A percentile compares a stretch with the other conserved stretches of the same genome.
Conservation (phyloP, 2,888 invertebrate species). For the Calephelis perditalis region DNA sequence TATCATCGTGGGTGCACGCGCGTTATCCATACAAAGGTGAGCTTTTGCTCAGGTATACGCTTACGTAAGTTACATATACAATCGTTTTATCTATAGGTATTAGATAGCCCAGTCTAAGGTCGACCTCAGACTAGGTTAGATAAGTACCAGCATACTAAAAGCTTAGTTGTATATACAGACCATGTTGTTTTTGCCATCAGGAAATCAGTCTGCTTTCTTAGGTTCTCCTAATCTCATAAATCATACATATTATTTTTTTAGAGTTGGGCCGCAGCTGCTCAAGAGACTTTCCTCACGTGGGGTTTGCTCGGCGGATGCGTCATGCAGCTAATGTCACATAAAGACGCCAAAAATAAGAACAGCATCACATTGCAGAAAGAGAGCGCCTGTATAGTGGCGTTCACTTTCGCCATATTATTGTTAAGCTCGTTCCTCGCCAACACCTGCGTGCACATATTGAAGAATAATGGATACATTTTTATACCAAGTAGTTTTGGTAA, state of each 20-base stretch:
- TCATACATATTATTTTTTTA: slow-evolving; percentile 46
- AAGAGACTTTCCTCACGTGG: slow-evolving; percentile 94
- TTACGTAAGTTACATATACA: too few species aligned
- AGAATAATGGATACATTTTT: slow-evolving; percentile 85
- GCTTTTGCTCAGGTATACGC: too few species aligned
- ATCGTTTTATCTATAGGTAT: too few species aligned
- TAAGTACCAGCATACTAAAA: too few species aligned
- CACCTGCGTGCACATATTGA: slow-evolving; percentile 88
- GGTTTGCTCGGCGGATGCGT: slow-evolving; percentile 88
- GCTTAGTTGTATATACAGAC: too few species aligned
- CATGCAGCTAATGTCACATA: slow-evolving; percentile 89
- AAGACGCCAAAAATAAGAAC: slow-evolving; percentile 81
- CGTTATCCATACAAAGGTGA: too few species aligned
- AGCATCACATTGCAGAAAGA: slow-evolving; percentile 64
- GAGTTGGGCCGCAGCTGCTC: slow-evolving; percentile 93
- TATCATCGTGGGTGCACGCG: too few species aligned
- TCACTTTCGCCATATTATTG: slow-evolving; percentile 86
- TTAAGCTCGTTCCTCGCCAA: slow-evolving; percentile 89
- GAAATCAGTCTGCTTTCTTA: too few species aligned
- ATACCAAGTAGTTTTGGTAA: slow-evolving; percentile 92
- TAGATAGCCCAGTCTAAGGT: too few species aligned
- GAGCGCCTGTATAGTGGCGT: slow-evolving; percentile 61
- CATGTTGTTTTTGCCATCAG: too few species aligned
- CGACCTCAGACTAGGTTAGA: too few species aligned
- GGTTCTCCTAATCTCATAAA: too few species aligned